These are phyloP conservation scores for Alces alces DNA, from an alignment of 2,113 vertebrate species.

Conservation along the genomic window DNA sequence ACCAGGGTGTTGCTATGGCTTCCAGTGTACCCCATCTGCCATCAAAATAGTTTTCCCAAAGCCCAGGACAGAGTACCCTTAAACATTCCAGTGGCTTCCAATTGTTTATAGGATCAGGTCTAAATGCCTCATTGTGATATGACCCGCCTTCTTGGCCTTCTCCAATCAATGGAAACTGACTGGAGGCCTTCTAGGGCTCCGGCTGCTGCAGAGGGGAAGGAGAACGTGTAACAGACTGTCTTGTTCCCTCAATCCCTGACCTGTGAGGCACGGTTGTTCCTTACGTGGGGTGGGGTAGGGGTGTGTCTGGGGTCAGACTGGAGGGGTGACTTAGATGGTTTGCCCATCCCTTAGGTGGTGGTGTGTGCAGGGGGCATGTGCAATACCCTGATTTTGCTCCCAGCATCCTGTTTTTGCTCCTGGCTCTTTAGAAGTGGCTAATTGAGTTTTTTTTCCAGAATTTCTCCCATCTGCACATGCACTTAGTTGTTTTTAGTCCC, in stretches of 20 bases:
- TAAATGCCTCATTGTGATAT: neutral
- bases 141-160: neutral
- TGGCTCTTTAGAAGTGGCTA: neutral
- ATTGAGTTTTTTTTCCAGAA: neutral
- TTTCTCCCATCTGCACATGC: neutral
- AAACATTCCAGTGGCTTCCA: neutral
- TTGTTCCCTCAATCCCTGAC: neutral
- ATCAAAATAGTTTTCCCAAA: neutral
- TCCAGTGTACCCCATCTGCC: neutral
- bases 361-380: neutral
- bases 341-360: neutral
- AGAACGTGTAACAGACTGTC: neutral
- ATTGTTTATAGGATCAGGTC: neutral
- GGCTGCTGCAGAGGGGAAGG: neutral
- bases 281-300: neutral
- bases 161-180: neutral
- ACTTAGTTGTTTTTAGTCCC: neutral
- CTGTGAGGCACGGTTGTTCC: neutral
- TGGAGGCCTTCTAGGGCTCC: neutral
- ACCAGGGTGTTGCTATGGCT: neutral
- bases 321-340: neutral
- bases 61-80: neutral
- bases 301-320: neutral
- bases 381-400: neutral
- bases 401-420: neutral